Evolutionary conservation across 2,113 vertebrate species (phyloP), one percentile per base, ranked within the genome.

Genomic region (Rhombomys opimus): DNA sequence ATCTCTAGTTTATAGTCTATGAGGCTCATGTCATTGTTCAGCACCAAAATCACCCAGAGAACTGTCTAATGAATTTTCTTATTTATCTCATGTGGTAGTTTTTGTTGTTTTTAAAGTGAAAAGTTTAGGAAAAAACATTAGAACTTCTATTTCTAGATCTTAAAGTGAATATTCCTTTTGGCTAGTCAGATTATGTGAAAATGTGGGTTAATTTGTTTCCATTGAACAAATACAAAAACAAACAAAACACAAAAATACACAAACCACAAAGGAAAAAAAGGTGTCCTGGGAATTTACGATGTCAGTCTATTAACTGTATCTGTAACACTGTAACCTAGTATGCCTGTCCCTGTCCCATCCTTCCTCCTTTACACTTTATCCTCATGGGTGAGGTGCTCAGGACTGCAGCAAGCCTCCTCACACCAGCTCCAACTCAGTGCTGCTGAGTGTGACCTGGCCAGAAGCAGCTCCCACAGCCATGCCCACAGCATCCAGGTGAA

Each of bases 1-100:
- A 98, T 98, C 97, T 97, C 97, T 98, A 98, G 97, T 98, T 98
- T 98, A 99, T 97, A 98, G 78, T 97, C 97, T 98, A 80, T 97
- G 98, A 98, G 98, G 98, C 96, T 98, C 97, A 97, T 96, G 95
- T 98, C 98, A 94, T 97, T 98, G 97, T 96, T 98, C 95, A 98
- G 98, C 98, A 98, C 98, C 98, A 98, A 97, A 97, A 96, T 97
- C 97, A 88, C 87, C 97, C 97, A 95, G 92, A 97, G 88, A 98
- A 96, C 94, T 63, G 96, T 93, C 98, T 93, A 97, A 95, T 93
- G 92, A 94, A 96, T 93, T 4, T 96, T 97, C 97, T 97, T 97
- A 89, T 95, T 96, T 96, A 96, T 54, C 81, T 25, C 89, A 63
- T 63, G 73, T 72, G 84, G 10, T 77, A 94, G 77, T 93, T 96